phyloP scores from a whole-genome alignment of 2,113 vertebrate species.

The Cervus canadensis region DNA sequence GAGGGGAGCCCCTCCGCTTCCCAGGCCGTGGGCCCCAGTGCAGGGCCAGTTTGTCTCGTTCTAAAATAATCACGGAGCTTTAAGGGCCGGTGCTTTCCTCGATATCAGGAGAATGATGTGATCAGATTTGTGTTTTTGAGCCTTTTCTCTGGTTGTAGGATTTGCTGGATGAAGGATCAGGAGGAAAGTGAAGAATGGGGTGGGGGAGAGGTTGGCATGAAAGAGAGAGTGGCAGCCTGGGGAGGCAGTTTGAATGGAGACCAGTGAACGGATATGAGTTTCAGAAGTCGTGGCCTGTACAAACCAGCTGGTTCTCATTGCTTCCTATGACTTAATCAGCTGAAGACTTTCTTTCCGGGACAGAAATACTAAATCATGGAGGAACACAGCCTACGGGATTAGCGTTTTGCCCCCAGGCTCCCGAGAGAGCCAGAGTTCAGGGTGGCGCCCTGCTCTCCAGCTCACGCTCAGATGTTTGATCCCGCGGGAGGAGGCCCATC shows the following conservation, averaged over 20 bases:
- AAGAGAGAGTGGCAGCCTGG: not conserved
- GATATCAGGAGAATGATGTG: not conserved
- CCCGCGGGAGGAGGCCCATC: not conserved
- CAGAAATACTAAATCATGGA: not conserved
- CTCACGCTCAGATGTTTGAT: not conserved
- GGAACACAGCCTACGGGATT: accelerated
- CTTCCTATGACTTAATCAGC: not conserved
- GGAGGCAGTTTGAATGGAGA: not conserved
- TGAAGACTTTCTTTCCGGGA: not conserved
- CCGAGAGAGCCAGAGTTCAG: not conserved
- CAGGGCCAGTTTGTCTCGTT: not conserved
- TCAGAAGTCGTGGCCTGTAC: accelerated
- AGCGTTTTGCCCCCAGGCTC: not conserved
- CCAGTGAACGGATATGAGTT: not conserved
- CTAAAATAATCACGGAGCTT: not conserved
- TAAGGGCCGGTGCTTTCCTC: accelerated
- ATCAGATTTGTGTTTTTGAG: not conserved
- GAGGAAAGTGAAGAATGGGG: not conserved
- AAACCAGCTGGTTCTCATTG: not conserved
- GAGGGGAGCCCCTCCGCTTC: not conserved
- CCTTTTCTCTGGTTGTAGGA: not conserved
- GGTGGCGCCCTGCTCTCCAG: not conserved
- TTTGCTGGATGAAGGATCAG: not conserved
- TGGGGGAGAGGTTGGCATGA: not conserved
- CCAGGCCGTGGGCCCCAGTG: not conserved